A percentile compares a stretch with the other conserved stretches of the same genome.
These are phyloP conservation scores for Gymnoscopelus braueri DNA, from an alignment of 2,797 vertebrate species.

Conservation along the genomic window DNA sequence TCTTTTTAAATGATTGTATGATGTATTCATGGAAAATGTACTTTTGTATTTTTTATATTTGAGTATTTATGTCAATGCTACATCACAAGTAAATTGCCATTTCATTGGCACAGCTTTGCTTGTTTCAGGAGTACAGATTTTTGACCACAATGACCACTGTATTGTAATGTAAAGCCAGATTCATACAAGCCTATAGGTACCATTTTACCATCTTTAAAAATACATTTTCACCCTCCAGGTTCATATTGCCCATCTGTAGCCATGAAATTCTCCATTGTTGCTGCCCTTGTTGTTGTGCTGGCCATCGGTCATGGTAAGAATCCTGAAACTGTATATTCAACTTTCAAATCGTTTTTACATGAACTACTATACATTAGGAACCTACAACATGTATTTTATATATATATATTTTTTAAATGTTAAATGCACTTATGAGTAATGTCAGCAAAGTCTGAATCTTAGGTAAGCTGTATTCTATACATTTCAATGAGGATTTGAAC, in stretches of 20 bases:
- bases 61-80: too few relatives aligned
- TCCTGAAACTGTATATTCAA: too few relatives aligned
- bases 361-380: background rate
- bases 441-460: too few relatives aligned
- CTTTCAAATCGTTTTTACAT: too few relatives aligned
- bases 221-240: constrained; percentile 28
- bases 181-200: too few relatives aligned
- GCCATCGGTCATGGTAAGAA: constrained; percentile 65
- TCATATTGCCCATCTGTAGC: constrained; percentile 40
- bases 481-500: background rate
- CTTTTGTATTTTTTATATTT: background rate
- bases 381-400: too few relatives aligned
- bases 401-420: too few relatives aligned
- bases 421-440: too few relatives aligned
- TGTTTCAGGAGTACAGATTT: background rate
- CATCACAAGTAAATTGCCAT: background rate
- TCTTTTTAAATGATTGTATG: background rate
- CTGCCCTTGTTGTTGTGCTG: constrained; percentile 59
- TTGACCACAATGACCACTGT: too few relatives aligned
- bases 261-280: constrained; percentile 72
- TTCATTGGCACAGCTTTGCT: background rate
- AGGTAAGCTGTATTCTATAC: too few relatives aligned
- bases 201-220: too few relatives aligned
- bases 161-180: too few relatives aligned
- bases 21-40: background rate